Conservation (phyloP, 2,888 invertebrate species). For the Oxystoma pomonae region DNA sequence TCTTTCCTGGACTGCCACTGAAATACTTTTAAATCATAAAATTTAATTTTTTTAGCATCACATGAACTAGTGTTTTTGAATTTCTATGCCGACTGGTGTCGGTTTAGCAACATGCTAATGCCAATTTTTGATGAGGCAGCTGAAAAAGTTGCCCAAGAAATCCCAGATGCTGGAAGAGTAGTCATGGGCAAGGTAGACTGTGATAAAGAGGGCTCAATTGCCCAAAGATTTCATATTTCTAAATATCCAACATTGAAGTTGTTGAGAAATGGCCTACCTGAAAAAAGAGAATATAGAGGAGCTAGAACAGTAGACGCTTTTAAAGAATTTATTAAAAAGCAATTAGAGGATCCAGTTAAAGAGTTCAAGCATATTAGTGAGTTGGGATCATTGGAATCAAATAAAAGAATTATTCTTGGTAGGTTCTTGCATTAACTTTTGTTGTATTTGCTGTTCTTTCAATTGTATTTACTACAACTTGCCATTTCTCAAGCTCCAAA, state of each 20-base stretch:
- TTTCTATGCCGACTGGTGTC: slow-evolving; percentile 99
- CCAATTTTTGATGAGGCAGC: slow-evolving; percentile 97
- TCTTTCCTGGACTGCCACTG: no score
- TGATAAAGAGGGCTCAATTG: slow-evolving; percentile 84
- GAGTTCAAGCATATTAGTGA: slow-evolving; percentile 72
- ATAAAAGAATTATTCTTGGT: slow-evolving; percentile 82
- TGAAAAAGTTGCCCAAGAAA: slow-evolving; percentile 73
- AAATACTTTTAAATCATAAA: background rate
- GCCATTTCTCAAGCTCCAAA: no score
- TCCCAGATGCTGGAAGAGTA: slow-evolving; percentile 78
- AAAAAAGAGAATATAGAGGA: slow-evolving; percentile 86
- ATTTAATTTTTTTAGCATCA: slow-evolving; percentile 64
- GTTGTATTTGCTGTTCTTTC: no score
- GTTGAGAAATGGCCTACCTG: slow-evolving; percentile 85
- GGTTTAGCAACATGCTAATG: slow-evolving; percentile 94
- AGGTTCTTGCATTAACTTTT: slow-evolving; percentile 16
- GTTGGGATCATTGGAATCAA: slow-evolving; percentile 69
- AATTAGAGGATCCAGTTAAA: slow-evolving; percentile 80
- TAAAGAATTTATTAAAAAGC: slow-evolving; percentile 80
- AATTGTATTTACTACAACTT: no score
- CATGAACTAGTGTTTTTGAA: slow-evolving; percentile 98
- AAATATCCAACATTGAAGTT: slow-evolving; percentile 98
- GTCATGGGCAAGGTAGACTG: slow-evolving; percentile 97
- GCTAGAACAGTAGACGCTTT: slow-evolving; percentile 89
- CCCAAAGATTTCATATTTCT: slow-evolving; percentile 87